These are phyloP conservation scores for Neodiprion pinetum DNA, from an alignment of 1,140 invertebrate species.

Conservation along the genomic window DNA sequence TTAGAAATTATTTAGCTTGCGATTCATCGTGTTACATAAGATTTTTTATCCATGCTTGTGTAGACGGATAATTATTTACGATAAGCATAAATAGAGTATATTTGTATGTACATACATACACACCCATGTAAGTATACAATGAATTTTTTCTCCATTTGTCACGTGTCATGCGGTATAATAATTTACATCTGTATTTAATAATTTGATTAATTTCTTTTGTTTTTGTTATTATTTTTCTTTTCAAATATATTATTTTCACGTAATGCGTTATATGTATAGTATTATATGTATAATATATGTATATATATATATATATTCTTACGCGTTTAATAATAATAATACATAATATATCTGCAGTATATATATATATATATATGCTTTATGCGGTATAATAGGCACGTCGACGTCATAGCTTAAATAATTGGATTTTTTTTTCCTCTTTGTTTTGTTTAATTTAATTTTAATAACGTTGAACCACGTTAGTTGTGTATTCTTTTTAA, in stretches of 20 bases:
- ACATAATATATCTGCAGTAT: background rate
- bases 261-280: background rate
- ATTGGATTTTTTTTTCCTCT: background rate
- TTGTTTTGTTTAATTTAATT: too few species aligned
- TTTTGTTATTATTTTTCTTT: background rate
- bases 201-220: too few species aligned
- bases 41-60: background rate
- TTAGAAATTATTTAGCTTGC: background rate
- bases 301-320: background rate
- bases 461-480: too few species aligned
- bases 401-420: background rate
- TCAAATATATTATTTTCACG: background rate
- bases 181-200: background rate
- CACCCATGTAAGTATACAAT: background rate
- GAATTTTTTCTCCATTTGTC: background rate
- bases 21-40: background rate
- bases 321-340: too few species aligned
- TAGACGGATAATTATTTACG: too few species aligned
- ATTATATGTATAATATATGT: background rate
- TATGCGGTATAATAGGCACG: conserved; percentile 7
- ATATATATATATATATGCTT: background rate
- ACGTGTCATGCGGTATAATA: background rate
- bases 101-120: too few species aligned
- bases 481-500: too few species aligned
- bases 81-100: too few species aligned